Percentiles rank a stretch among this genome's conserved stretches.
Evolutionary conservation across 2,113 vertebrate genomes (phyloP).

Genomic region (Chunga burmeisteri): DNA sequence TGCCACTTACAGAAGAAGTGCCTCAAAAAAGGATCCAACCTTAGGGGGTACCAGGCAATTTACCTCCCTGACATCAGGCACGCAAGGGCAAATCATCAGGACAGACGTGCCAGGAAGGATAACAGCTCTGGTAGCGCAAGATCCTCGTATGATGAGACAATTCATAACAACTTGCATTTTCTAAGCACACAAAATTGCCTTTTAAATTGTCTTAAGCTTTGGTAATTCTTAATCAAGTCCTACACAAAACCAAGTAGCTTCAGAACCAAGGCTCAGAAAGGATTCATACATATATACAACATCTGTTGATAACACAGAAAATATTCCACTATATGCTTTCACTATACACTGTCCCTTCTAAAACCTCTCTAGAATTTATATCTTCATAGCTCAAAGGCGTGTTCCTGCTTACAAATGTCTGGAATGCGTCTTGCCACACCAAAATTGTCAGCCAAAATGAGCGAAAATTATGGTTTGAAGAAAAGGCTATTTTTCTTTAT

Average conservation of each 20-base stretch:
- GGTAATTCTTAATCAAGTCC: background rate
- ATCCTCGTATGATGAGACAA: background rate
- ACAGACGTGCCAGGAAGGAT: background rate
- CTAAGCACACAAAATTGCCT: background rate
- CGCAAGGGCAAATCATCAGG: background rate
- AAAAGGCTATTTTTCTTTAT: background rate
- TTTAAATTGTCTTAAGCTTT: background rate
- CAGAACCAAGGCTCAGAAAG: background rate
- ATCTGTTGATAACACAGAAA: background rate
- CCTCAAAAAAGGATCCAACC: background rate
- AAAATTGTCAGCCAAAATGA: background rate
- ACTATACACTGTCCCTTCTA: background rate
- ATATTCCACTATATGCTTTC: background rate
- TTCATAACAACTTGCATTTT: background rate
- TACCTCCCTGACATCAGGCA: background rate
- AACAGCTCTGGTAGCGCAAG: background rate
- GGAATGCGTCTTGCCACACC: background rate
- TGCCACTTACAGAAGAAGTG: background rate
- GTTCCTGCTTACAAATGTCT: background rate
- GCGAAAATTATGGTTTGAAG: background rate
- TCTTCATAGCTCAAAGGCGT: background rate
- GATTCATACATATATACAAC: background rate
- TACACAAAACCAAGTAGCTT: background rate
- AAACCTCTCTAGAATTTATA: background rate
- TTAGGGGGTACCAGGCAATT: background rate